Evolutionary conservation across 2,888 invertebrate genomes (phyloP).

Genomic region (Tribolium freemani): DNA sequence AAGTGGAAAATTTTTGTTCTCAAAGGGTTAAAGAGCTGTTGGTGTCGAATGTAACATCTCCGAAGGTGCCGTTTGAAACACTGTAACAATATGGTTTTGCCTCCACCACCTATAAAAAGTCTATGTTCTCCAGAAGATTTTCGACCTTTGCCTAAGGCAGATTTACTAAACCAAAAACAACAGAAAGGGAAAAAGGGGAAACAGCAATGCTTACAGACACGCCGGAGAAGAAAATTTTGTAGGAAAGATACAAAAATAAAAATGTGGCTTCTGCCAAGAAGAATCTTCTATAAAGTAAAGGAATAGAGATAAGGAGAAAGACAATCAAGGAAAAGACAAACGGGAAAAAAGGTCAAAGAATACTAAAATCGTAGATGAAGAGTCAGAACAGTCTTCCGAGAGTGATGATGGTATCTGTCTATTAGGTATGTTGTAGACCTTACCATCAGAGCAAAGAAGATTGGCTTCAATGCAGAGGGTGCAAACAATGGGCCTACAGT

Average conservation of each 20-base stretch:
- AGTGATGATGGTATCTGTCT: not conserved
- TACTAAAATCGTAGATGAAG: not conserved
- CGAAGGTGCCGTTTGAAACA: too few relatives aligned
- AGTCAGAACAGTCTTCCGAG: not conserved
- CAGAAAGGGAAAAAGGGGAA: not conserved
- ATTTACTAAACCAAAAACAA: not conserved
- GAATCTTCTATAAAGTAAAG: not conserved
- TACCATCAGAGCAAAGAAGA: not conserved
- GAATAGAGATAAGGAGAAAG: not conserved
- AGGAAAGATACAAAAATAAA: not conserved
- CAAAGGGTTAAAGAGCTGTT: too few relatives aligned
- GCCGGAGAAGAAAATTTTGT: not conserved
- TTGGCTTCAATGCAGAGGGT: not conserved
- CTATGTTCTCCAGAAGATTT: not conserved
- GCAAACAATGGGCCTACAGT: slow-evolving; percentile 40
- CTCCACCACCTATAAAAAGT: not conserved
- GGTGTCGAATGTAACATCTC: too few relatives aligned
- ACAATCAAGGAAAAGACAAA: not conserved
- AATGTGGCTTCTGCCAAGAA: too few relatives aligned
- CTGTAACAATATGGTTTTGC: too few relatives aligned
- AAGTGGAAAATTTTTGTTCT: too few relatives aligned
- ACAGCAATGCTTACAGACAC: not conserved
- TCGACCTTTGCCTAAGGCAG: not conserved
- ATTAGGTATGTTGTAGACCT: not conserved
- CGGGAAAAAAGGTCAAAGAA: not conserved